phyloP scores from a whole-genome alignment of 2,113 vertebrate species.

The Apodemus sylvaticus region DNA sequence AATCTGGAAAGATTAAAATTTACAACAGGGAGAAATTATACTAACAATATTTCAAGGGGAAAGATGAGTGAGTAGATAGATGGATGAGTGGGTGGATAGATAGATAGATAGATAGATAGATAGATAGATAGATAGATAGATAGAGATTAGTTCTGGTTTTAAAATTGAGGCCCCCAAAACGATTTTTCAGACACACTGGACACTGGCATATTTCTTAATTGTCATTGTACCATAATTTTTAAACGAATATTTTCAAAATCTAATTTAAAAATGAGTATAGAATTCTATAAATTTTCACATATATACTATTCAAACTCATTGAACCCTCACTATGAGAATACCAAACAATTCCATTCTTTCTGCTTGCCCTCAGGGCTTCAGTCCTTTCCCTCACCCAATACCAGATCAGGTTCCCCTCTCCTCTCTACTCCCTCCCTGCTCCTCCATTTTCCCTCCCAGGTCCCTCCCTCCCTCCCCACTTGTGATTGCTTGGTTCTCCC shows the following conservation, averaged over 20 bases:
- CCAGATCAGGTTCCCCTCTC: no score
- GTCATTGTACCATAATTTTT: not conserved
- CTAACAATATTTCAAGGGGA: constrained; percentile 30
- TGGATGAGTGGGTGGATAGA: not conserved
- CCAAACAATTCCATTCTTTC: not conserved
- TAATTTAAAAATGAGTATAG: not conserved
- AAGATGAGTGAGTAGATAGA: not conserved
- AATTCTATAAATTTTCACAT: constrained; percentile 7
- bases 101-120: not conserved
- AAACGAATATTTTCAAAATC: not conserved
- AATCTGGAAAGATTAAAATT: constrained; percentile 1
- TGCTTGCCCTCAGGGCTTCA: no score
- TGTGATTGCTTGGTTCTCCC: no score
- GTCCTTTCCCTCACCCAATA: no score
- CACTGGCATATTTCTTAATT: not conserved
- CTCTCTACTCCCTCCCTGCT: no score
- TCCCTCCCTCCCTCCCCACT: no score
- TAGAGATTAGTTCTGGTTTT: not conserved
- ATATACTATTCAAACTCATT: not conserved
- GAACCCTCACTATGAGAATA: not conserved
- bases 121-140: not conserved
- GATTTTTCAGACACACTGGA: not conserved
- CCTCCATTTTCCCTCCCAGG: no score
- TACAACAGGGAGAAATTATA: not conserved
- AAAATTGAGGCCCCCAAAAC: not conserved